These are phyloP conservation scores for Mimachlamys varia DNA, from an alignment of 2,888 invertebrate species.

Conservation along the genomic window DNA sequence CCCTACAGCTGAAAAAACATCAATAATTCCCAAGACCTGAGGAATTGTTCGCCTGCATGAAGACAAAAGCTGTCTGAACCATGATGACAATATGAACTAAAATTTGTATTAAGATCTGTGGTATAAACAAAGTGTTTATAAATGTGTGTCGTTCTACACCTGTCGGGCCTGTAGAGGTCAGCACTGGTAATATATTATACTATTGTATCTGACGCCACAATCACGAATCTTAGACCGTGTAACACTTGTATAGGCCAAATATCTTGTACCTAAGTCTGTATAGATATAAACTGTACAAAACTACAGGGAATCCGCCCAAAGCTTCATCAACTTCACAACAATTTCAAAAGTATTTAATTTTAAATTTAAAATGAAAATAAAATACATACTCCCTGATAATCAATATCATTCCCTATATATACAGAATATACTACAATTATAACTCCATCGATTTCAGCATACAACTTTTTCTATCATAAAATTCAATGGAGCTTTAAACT, in stretches of 20 bases:
- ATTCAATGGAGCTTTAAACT: not conserved
- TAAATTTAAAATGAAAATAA: not conserved
- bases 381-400: not conserved
- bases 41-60: not conserved
- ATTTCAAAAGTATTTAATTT: not conserved
- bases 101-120: not conserved
- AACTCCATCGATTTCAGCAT: too few species aligned
- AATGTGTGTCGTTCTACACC: not conserved
- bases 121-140: not conserved
- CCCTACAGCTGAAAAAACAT: too few species aligned
- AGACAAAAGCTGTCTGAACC: not conserved
- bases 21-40: too few species aligned
- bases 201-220: not conserved
- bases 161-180: not conserved
- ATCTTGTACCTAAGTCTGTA: not conserved
- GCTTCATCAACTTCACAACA: not conserved
- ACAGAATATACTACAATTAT: not conserved
- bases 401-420: too few species aligned
- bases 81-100: not conserved
- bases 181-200: not conserved
- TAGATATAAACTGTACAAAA: not conserved
- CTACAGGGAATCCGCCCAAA: too few species aligned
- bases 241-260: conserved; percentile 16
- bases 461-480: too few species aligned
- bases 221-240: not conserved